Evolutionary conservation across 2,113 vertebrate genomes (phyloP).

Genomic region (Platycercus adscitus): DNA sequence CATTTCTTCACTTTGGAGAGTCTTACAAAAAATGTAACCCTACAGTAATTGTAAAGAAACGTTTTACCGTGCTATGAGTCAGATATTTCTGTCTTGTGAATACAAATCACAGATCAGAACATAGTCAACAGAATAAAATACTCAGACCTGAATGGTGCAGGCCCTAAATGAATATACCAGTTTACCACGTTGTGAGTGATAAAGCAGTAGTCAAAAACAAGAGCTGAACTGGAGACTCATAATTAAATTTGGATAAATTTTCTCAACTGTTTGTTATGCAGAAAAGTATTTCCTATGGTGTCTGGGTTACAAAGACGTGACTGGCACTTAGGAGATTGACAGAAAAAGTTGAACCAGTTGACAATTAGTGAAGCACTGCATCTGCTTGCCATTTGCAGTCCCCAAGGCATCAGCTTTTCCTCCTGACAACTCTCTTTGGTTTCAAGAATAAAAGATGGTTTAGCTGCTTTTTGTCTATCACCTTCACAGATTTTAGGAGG

Average conservation of each 20-base stretch:
- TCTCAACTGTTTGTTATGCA: not conserved
- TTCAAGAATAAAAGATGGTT: not conserved
- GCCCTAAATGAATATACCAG: not conserved
- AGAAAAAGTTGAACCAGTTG: not conserved
- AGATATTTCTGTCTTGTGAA: not conserved
- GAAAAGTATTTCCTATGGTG: not conserved
- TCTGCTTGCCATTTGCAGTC: not conserved
- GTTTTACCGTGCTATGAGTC: not conserved
- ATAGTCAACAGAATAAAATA: not conserved
- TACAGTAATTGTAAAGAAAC: not conserved
- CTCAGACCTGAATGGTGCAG: not conserved
- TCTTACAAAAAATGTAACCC: not conserved
- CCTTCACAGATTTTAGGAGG: not conserved
- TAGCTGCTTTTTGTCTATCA: not conserved
- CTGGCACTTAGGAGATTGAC: not conserved
- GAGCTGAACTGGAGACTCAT: not conserved
- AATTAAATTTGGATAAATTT: constrained; percentile 9
- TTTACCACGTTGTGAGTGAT: not conserved
- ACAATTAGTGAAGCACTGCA: not conserved
- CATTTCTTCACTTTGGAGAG: not conserved
- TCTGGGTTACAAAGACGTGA: not conserved
- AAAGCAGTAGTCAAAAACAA: not conserved
- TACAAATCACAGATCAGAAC: not conserved
- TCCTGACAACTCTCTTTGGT: not conserved
- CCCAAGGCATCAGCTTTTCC: not conserved